Percentiles rank a stretch among this genome's conserved stretches.
Evolutionary conservation across 2,888 invertebrate genomes (phyloP).

Genomic region (Tipula helvola): DNA sequence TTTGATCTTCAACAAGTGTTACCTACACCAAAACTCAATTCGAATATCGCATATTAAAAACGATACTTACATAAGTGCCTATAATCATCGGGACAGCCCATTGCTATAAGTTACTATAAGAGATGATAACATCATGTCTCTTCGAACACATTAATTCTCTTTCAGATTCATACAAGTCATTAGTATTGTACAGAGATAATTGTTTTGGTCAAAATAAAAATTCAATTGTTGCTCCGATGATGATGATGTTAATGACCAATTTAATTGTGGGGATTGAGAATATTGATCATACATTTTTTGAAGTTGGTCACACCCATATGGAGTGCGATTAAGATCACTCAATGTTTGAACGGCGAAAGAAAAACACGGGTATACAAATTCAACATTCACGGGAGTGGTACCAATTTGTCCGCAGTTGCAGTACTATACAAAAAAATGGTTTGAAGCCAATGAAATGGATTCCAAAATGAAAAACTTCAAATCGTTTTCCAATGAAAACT

Average conservation of each 20-base stretch:
- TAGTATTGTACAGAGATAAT: too few species aligned
- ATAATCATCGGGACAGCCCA: neutral
- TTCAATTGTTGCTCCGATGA: neutral
- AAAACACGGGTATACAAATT: neutral
- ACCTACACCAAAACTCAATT: neutral
- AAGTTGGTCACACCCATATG: neutral
- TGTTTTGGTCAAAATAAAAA: neutral
- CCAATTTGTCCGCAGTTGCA: neutral
- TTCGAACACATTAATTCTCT: neutral
- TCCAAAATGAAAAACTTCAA: neutral
- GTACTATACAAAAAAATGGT: neutral
- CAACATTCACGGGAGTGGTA: neutral
- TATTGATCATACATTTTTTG: too few species aligned
- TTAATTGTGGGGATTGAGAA: neutral
- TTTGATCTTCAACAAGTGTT: neutral
- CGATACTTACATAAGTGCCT: neutral
- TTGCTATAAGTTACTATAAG: neutral
- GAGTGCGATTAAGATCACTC: neutral
- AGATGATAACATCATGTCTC: neutral
- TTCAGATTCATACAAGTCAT: neutral
- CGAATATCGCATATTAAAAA: constrained; percentile 4
- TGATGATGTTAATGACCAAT: neutral
- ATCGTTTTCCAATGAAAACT: neutral
- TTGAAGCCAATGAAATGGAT: neutral
- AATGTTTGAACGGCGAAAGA: neutral